phyloP scores from a whole-genome alignment of 2,888 invertebrate species.

The Omphaloscelis lunosa region DNA sequence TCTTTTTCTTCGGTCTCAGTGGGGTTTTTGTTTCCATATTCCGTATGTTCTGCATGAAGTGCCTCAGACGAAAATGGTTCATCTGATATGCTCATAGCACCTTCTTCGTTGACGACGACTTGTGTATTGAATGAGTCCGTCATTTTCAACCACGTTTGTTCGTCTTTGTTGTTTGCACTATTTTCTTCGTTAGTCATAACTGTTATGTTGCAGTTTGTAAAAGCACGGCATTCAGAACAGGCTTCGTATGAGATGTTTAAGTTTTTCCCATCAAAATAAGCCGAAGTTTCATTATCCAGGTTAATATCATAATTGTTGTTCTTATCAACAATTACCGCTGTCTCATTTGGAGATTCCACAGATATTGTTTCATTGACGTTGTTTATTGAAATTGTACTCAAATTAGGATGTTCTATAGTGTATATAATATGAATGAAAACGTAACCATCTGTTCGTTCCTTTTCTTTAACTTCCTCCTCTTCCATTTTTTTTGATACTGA shows the following conservation, averaged over 20 bases:
- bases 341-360: conserved; percentile 82
- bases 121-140: conserved; percentile 82
- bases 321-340: conserved; percentile 73
- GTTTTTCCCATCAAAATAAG: conserved; percentile 80
- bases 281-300: conserved; percentile 80
- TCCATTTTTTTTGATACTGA: conserved; percentile 70
- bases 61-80: conserved; percentile 70
- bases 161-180: conserved; percentile 65
- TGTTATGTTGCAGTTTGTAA: conserved; percentile 79
- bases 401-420: conserved; percentile 88
- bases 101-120: conserved; percentile 82
- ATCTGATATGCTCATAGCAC: conserved; percentile 75
- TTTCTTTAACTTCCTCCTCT: conserved; percentile 69
- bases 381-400: conserved; percentile 88
- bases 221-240: conserved; percentile 78
- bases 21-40: conserved; percentile 31
- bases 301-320: conserved; percentile 78
- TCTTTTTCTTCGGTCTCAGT: conserved; percentile 56
- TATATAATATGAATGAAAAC: conserved; percentile 80
- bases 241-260: conserved; percentile 80
- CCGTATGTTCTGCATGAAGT: conserved; percentile 63
- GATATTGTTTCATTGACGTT: conserved; percentile 77
- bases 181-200: conserved; percentile 71
- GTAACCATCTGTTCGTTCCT: conserved; percentile 79
- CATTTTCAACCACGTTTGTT: conserved; percentile 81